Base-by-base conservation (phyloP, 2,797 vertebrate species). In the Pseudopleuronectes americanus region DNA sequence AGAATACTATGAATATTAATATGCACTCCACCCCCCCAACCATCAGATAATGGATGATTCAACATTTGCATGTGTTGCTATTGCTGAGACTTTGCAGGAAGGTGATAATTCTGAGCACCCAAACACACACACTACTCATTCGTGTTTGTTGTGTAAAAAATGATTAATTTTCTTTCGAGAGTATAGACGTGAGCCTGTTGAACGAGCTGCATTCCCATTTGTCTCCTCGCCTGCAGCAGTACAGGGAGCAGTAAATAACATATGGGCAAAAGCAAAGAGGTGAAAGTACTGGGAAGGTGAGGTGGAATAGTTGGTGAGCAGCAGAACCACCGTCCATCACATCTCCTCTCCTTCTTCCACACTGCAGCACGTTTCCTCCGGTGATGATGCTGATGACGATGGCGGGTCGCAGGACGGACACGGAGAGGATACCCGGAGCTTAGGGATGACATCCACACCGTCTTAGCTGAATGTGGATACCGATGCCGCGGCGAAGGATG, bases 401-500 rank as follows among this genome's bases (percentile, higher is more conserved):
- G 64, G 76, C 68, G 78, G 87, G 84, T 84, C 62, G 60, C 80
- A 76, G 87, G 74, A 86, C 69, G 81, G 85, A 87, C 83, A 68
- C 73, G 65, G 76, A 79, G 74, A 81, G 87, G 77, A 86, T 69
- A 83, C 83, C 76, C n/a, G 69, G 74, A 76, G 85, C 81, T 68
- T 90, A 90, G 83, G 79, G 84, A 91, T 90, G 89, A 73, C 87
- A 87, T 69, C 79, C 63, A 87, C 79, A 67, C 59, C 56, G 48
- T 90, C 74, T 85, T 75, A 38, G 84, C 85, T 92, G 83, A 92
- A 90, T 89, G 91, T 88, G 87, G 87, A 89, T 78, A 79, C 87
- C 81, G 87, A 85, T 69, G 84, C 81, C 86, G 87, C 85, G 92
- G 91, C 84, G 80, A 90, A 97, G 96, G 90, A 99, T 99, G 97